Percentiles rank a stretch among this genome's conserved stretches.
These are phyloP conservation scores for Campoletis sonorensis DNA, from an alignment of 1,140 invertebrate genomes.

Conservation along the genomic window DNA sequence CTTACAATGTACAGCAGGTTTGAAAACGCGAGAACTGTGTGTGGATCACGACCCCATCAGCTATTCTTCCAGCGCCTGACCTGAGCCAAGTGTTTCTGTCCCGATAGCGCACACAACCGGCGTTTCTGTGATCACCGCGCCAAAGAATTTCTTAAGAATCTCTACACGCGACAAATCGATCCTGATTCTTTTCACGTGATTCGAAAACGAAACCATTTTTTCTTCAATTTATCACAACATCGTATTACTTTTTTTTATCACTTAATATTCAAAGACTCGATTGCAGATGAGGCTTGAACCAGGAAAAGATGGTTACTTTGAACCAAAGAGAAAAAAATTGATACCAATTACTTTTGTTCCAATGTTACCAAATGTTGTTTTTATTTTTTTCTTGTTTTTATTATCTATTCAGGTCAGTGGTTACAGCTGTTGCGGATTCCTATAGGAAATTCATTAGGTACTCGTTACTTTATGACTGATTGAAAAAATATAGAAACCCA, in stretches of 20 bases:
- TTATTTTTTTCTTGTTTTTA: conserved; percentile 31
- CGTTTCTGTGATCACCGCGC: too few species aligned
- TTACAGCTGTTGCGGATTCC: conserved; percentile 23
- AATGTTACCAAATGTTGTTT: conserved; percentile 10
- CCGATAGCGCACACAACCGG: conserved; percentile 45
- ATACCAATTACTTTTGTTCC: background rate
- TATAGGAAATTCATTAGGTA: conserved; percentile 57
- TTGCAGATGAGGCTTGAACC: too few species aligned
- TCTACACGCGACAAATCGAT: background rate
- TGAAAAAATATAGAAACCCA: conserved; percentile 50
- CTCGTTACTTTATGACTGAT: conserved; percentile 51
- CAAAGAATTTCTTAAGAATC: too few species aligned
- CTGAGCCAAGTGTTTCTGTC: conserved; percentile 49
- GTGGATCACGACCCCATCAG: background rate
- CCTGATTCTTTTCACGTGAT: background rate
- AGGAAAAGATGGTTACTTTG: too few species aligned
- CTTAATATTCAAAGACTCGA: too few species aligned
- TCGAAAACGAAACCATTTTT: background rate
- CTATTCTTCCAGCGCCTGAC: conserved; percentile 27
- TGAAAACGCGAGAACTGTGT: background rate
- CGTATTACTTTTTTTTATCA: too few species aligned
- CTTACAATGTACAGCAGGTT: background rate
- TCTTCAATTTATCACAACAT: too few species aligned
- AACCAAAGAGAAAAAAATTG: too few species aligned
- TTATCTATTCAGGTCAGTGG: conserved; percentile 31